Percentiles rank a stretch among this genome's conserved stretches.
phyloP scores from a whole-genome alignment of 2,888 invertebrate species.

The Perithous albicinctus region DNA sequence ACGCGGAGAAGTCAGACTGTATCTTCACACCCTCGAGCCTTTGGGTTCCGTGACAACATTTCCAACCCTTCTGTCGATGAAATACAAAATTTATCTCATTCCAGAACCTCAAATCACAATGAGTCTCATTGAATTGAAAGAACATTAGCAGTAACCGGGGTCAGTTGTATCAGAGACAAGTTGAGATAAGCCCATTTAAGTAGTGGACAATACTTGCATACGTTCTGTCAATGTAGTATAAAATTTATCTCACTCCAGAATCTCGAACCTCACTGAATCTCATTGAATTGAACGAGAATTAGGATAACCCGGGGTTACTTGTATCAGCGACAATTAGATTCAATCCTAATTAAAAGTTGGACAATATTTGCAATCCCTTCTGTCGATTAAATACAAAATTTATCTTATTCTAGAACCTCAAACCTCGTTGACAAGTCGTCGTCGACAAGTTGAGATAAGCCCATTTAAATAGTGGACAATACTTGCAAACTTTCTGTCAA shows the following conservation, averaged over 20 bases:
- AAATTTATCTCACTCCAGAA: too few species aligned
- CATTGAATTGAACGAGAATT: too few species aligned
- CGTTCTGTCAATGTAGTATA: not conserved
- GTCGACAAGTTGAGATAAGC: too few species aligned
- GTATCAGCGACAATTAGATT: too few species aligned
- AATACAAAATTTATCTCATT: not conserved
- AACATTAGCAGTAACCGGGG: not conserved
- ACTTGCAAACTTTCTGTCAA: not conserved
- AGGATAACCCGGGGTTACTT: too few species aligned
- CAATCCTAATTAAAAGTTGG: too few species aligned
- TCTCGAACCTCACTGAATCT: too few species aligned
- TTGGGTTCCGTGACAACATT: not conserved
- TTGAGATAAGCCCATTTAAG: too few species aligned
- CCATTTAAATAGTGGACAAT: too few species aligned
- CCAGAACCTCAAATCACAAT: not conserved
- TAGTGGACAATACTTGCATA: too few species aligned
- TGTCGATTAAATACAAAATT: not conserved
- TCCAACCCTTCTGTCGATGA: not conserved
- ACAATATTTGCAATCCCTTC: conserved; percentile 21
- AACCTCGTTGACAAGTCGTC: not conserved
- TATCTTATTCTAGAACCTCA: not conserved
- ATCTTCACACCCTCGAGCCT: conserved; percentile 72
- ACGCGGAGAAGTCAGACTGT: conserved; percentile 73
- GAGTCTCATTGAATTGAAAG: not conserved
- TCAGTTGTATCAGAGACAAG: too few species aligned